These are phyloP conservation scores for Pollicipes pollicipes DNA, from an alignment of 1,140 invertebrate species.

Conservation along the genomic window DNA sequence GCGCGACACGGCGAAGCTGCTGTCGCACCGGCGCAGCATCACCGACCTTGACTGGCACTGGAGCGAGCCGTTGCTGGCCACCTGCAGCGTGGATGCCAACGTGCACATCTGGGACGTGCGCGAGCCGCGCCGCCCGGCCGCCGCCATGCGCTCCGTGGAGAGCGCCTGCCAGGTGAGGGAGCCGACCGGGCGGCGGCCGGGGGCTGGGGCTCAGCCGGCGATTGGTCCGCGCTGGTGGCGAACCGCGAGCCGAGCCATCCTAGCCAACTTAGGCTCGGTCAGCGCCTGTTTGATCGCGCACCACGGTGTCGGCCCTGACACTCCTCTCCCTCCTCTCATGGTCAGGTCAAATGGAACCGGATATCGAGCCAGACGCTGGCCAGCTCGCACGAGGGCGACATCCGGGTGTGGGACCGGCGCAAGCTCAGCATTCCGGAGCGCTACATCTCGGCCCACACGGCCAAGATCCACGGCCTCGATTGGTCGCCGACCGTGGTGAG, in stretches of 20 bases:
- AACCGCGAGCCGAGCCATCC: too few species aligned
- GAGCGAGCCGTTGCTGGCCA: constrained; percentile 69
- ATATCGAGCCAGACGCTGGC: constrained; percentile 64
- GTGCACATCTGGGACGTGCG: constrained; percentile 84
- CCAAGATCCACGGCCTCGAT: constrained; percentile 82
- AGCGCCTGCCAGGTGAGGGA: background rate
- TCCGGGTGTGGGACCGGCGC: constrained; percentile 85
- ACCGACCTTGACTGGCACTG: constrained; percentile 86
- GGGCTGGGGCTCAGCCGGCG: too few species aligned
- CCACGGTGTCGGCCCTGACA: too few species aligned
- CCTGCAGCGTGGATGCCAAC: constrained; percentile 83
- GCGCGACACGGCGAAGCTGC: constrained; percentile 33
- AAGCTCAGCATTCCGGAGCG: constrained; percentile 69
- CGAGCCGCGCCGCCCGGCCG: constrained; percentile 56
- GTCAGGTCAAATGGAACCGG: constrained; percentile 85
- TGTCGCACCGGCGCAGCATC: constrained; percentile 68
- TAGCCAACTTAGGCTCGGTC: too few species aligned
- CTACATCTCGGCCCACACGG: constrained; percentile 82
- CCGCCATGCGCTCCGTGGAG: constrained; percentile 30
- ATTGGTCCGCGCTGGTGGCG: too few species aligned
- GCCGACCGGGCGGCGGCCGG: too few species aligned
- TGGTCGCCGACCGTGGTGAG: constrained; percentile 35
- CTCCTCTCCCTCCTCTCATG: too few species aligned
- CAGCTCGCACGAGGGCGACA: constrained; percentile 84
- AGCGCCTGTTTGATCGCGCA: too few species aligned